A percentile compares a stretch with the other conserved stretches of the same genome.
These are phyloP conservation scores for Drosophila lutescens DNA, from an alignment of 2,888 invertebrate species.

Conservation along the genomic window DNA sequence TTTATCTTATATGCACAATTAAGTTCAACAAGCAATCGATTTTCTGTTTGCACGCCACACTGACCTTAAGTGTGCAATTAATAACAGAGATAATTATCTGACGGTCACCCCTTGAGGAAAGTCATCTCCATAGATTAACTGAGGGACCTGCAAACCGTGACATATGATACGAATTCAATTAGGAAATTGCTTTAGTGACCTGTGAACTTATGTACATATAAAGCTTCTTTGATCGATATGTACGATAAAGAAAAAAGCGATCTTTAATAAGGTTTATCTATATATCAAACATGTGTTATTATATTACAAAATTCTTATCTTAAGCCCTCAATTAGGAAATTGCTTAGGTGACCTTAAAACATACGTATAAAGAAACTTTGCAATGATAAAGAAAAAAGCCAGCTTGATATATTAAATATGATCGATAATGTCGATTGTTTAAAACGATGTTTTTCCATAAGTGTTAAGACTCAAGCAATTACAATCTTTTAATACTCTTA, in stretches of 20 bases:
- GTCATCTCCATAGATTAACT: constrained; percentile 14
- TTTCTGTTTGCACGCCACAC: neutral
- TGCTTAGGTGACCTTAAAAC: no score
- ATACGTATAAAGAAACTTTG: no score
- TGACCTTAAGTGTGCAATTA: constrained; percentile 1
- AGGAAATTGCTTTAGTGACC: constrained; percentile 19
- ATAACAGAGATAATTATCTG: constrained; percentile 14
- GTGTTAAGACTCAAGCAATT: no score
- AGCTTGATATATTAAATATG: no score
- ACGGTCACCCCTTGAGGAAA: neutral
- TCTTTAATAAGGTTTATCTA: neutral
- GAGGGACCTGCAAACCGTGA: constrained; percentile 19
- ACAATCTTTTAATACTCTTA: no score
- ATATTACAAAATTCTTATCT: no score
- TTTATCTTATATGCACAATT: neutral
- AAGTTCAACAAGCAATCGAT: neutral
- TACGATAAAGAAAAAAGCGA: neutral
- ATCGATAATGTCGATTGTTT: no score
- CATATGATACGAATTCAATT: constrained; percentile 28
- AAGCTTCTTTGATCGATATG: neutral
- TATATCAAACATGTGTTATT: no score
- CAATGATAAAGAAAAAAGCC: no score
- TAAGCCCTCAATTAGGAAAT: no score
- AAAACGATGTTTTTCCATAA: no score
- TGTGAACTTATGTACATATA: neutral